Evolutionary conservation across 2,797 vertebrate genomes (phyloP), one percentile per base, ranked within the genome.

Genomic region (Sebastes nivosus): DNA sequence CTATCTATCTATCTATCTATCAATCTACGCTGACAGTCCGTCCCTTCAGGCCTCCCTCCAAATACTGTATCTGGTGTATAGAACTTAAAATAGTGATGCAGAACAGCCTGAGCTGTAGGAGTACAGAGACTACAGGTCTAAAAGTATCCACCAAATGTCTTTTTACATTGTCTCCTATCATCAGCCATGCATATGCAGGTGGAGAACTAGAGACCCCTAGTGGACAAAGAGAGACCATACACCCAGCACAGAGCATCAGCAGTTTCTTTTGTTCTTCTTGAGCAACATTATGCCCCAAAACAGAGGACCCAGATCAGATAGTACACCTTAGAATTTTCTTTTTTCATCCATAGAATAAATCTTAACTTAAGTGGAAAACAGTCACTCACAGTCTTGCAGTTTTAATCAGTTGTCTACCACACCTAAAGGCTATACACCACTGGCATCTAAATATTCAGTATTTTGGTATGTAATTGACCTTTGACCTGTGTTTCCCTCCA

Each of bases 131-230:
- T 54, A 75, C 46, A 68, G 69, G 57, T 77, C 52, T 76, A 1
- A 22, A 82, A 58, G 29, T 46, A 63, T 61, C 30, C 42, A 59
- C 29, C 27, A 29, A 68, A 67, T 59, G 20, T 18, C 25, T 67
- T 65, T 59, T 67, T 58, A 8, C 12, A 64, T 71, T 25, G 6
- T 55, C 69, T 64, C 18, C 34, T 52, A 38, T 32, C 18, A 14
- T 3, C 8, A 60, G 18, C 55, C 20, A 5, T 67, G 71, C 14
- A 24, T 24, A 25, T 71, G 52, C 52, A 66, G 46, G 36, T 76
- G n/a, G 79, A 74, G 64, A 66, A 14, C 57, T 78, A 82, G 88
- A 81, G 93, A 89, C 95, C 86, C 84, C 94, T 93, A 88, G 94
- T 95, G 95, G 94, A 78, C 50, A 83, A 34, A 81, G 1, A 36